These are phyloP conservation scores for Gobio gobio DNA, from an alignment of 2,113 vertebrate species.

Conservation along the genomic window DNA sequence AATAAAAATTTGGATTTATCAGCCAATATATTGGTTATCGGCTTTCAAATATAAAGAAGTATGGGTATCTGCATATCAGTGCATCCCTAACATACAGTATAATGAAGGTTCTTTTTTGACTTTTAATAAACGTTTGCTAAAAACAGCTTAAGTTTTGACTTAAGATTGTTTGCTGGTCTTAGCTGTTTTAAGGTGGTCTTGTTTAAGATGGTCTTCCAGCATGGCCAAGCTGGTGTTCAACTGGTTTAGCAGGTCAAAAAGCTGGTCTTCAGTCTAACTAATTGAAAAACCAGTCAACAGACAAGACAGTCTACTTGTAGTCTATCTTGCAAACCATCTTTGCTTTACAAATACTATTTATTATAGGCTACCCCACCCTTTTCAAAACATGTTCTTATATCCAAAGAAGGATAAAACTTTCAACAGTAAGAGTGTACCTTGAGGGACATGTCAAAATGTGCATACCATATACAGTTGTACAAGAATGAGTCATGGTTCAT, in stretches of 20 bases:
- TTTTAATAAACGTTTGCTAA: neutral
- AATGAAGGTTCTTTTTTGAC: neutral
- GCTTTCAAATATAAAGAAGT: no score
- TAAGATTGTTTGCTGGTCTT: neutral
- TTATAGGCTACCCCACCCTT: neutral
- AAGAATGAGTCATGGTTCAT: neutral
- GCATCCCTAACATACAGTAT: neutral
- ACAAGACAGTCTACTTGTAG: neutral
- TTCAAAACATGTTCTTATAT: neutral
- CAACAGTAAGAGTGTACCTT: neutral
- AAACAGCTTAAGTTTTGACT: neutral
- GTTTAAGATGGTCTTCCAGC: neutral
- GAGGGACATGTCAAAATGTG: neutral
- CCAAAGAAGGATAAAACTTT: neutral
- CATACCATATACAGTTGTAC: neutral
- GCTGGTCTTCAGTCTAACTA: neutral
- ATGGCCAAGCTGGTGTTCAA: neutral
- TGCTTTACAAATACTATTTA: neutral
- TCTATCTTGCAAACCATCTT: neutral
- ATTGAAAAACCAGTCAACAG: neutral
- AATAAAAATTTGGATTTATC: no score
- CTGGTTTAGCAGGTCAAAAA: neutral
- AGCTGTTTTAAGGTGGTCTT: neutral
- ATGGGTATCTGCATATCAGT: no score
- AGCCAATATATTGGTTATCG: no score